Evolutionary conservation across 1,140 invertebrate species (phyloP), one percentile per base, ranked within the genome.

Genomic region (Drosophila hydei): DNA sequence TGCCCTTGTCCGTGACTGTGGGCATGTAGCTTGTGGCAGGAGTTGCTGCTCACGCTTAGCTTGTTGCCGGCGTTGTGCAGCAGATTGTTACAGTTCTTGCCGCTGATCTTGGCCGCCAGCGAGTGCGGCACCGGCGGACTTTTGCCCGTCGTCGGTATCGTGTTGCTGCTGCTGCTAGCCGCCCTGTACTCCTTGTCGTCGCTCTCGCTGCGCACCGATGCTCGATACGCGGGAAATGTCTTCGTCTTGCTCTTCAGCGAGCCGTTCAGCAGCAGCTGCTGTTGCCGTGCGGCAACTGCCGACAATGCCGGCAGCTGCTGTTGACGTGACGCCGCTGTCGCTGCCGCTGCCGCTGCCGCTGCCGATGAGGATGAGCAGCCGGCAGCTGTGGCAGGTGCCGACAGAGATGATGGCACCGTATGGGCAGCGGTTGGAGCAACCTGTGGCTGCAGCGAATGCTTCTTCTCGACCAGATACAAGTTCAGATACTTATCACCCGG

Each of bases 401-500:
- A 47, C 5, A 9, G 18, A 1, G 75, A 63, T 27, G 64, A 25
- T 58, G 76, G 33, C 50, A 52, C 38, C 36, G 70, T 25, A n/a
- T 64, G 38, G 51, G 18, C 23, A 16, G 30, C 55, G 55, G 68
- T 14, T 16, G 45, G n/a, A 21, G 56, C 61, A 19, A 54, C 59
- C 52, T 87, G 81, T 18, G 79, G 69, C 50, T 90, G 81, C 55
- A 91, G 61, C 33, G 87, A 85, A 14, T 90, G 87, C 60, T 91
- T 91, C 81, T 91, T 91, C 68, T 91, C 90, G 40, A 89, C 90
- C 59, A 91, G 59, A 77, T 91, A 91, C 67, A 91, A 77, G 56
- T 90, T 91, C 14, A 91, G 43, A 72, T 91, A 91, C 70, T 91
- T 91, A 43, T 91, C 90, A n/a, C 88, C 89, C 42, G 88, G 90